Conservation (phyloP, 1,140 invertebrate genomes). For the Drosophila ficusphila region DNA sequence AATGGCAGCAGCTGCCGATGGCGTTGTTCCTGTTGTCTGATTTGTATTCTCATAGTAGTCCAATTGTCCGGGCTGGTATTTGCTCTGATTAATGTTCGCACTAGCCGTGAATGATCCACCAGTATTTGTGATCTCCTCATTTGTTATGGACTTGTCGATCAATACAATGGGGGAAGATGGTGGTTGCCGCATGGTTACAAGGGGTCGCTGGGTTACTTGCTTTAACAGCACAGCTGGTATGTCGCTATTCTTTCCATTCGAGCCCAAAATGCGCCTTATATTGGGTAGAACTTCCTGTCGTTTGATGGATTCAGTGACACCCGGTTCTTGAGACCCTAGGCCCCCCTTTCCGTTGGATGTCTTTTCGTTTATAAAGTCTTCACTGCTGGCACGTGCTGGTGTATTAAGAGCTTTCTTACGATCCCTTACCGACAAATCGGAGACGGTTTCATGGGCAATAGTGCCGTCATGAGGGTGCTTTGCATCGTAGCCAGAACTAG, state of each 20-base stretch:
- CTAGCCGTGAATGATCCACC: slow-evolving; percentile 25
- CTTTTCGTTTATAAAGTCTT: slow-evolving; percentile 20
- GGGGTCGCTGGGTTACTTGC: slow-evolving; percentile 87
- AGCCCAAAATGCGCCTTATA: slow-evolving; percentile 92
- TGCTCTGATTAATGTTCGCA: slow-evolving; percentile 78
- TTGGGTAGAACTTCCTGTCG: slow-evolving; percentile 88
- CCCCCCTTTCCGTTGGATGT: slow-evolving; percentile 6
- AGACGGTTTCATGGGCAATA: slow-evolving; percentile 25
- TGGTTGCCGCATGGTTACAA: slow-evolving; percentile 53
- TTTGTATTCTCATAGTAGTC: slow-evolving; percentile 32
- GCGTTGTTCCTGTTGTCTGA: slow-evolving; percentile 55
- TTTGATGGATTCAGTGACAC: slow-evolving; percentile 19
- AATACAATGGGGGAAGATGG: slow-evolving; percentile 69
- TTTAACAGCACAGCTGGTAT: slow-evolving; percentile 90
- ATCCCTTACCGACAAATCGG: slow-evolving; percentile 25
- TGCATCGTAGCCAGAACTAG: slow-evolving; percentile 15
- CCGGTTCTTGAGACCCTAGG: background rate
- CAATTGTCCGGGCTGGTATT: slow-evolving; percentile 20
- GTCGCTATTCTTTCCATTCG: slow-evolving; percentile 91
- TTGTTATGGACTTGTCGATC: slow-evolving; percentile 31
- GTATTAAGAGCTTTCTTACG: slow-evolving; percentile 90
- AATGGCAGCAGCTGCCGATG: slow-evolving; percentile 66
- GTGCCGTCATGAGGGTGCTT: slow-evolving; percentile 40
- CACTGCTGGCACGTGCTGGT: slow-evolving; percentile 85
- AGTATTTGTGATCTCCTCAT: slow-evolving; percentile 25